Conservation (phyloP, 2,797 vertebrate genomes). For the Mionectes olivaceus region DNA sequence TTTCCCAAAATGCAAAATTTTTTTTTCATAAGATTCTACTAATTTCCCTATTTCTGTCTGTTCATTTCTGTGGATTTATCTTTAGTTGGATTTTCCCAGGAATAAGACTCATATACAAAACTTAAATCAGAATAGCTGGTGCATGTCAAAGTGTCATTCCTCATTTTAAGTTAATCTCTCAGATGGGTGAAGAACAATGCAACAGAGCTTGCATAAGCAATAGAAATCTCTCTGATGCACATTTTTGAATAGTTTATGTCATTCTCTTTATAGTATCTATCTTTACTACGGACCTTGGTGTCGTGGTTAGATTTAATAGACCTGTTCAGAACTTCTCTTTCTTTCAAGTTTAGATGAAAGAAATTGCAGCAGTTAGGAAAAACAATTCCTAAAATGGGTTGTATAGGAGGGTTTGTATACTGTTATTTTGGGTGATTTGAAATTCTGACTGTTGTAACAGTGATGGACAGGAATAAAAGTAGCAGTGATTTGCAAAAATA, state of each 20-base stretch:
- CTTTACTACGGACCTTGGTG: neutral
- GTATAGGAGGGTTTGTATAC: rapidly evolving
- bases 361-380: neutral
- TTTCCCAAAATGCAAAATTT: neutral
- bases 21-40: neutral
- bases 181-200: neutral
- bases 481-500: neutral
- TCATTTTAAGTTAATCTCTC: neutral
- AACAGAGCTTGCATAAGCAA: neutral
- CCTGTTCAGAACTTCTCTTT: neutral
- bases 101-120: neutral
- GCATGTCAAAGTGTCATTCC: neutral
- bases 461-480: neutral
- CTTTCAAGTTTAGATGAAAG: neutral
- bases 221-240: neutral
- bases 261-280: neutral
- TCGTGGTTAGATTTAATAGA: neutral
- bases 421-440: neutral
- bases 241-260: neutral
- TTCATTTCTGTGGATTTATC: neutral
- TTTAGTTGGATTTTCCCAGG: neutral
- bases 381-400: neutral
- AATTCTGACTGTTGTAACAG: neutral
- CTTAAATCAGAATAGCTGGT: neutral
- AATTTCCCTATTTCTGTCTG: neutral